Base-by-base conservation (phyloP, 2,888 invertebrate species). In the Serripes groenlandicus region DNA sequence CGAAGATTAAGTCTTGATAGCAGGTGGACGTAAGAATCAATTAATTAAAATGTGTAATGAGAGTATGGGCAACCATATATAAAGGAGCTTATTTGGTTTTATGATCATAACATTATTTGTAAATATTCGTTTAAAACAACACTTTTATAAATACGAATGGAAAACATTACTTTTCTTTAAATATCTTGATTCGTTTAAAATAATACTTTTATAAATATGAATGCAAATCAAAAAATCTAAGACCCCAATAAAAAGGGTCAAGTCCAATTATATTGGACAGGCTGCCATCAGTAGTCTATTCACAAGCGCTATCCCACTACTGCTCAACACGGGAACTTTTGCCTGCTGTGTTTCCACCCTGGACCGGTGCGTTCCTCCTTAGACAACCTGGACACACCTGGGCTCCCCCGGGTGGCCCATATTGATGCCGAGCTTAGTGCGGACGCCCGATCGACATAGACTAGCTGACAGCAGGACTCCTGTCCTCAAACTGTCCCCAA, bases 401-500 rank as follows among this genome's bases (percentile, higher is more conserved):
- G 62, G 32, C 32, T 32, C 62, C 62, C 62, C 62, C 62, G 62
- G 34, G 62, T 62, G 62, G 34, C 62, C 62, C 62, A 62, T 62
- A 62, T 62, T 62, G 62, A 62, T 62, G 62, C 62, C 62, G 34
- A 62, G 62, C 62, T 62, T 62, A 62, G 62, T 62, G 62, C 62
- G 62, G 62, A 62, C 62, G 62, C 62, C 34, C 62, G 62, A 62
- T 62, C 62, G 62, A 62, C 62, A 62, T n/a, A 62, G 62, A 62
- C 32, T 32, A 62, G 34, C 62, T 62, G 62, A 32, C 34, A 62
- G 62, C 5, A 62, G 62, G 32, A 34, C 32, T 62, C 62, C 62
- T 62, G 30, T 23, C 62, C 62, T 62, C 62, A 34, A 32, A 62
- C 62, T 32, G 62, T 62, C 62, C 62, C 62, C 97, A 62, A 35